Evolutionary conservation across 2,888 invertebrate species (phyloP).

Genomic region (Clistopyga incitator): DNA sequence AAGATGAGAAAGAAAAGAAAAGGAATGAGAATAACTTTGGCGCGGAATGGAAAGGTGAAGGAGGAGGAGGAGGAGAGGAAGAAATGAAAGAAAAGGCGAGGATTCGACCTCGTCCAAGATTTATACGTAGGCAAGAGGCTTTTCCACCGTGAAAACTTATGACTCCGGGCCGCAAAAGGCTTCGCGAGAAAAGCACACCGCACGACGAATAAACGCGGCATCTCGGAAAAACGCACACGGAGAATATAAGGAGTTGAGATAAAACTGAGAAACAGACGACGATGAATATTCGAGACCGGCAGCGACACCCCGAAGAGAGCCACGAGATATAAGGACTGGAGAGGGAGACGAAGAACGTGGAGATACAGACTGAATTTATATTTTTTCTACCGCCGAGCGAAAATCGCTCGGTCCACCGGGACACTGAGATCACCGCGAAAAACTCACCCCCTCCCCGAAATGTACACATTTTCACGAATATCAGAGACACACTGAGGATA

Average conservation of each 20-base stretch:
- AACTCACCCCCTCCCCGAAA: neutral
- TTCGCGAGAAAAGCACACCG: conserved; percentile 1
- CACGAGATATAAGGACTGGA: neutral
- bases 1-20: conserved; percentile 46
- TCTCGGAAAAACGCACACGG: conserved; percentile 5
- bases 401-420: conserved; percentile 19
- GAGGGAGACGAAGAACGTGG: neutral
- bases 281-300: conserved; percentile 32
- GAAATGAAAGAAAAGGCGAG: conserved; percentile 56
- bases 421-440: conserved; percentile 5
- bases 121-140: conserved; percentile 64
- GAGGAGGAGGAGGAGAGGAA: conserved; percentile 23
- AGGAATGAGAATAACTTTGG: conserved; percentile 28
- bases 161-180: conserved; percentile 46
- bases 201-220: neutral
- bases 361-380: neutral
- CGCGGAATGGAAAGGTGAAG: conserved; percentile 42
- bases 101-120: conserved; percentile 66
- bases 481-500: neutral
- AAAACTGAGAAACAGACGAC: conserved; percentile 38
- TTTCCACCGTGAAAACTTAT: conserved; percentile 63
- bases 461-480: conserved; percentile 7
- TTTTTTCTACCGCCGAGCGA: conserved; percentile 16
- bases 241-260: conserved; percentile 30
- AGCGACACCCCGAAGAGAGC: neutral